Evolutionary conservation across 1,140 invertebrate species (phyloP), one percentile per base, ranked within the genome.

Genomic region (Tribolium madens): DNA sequence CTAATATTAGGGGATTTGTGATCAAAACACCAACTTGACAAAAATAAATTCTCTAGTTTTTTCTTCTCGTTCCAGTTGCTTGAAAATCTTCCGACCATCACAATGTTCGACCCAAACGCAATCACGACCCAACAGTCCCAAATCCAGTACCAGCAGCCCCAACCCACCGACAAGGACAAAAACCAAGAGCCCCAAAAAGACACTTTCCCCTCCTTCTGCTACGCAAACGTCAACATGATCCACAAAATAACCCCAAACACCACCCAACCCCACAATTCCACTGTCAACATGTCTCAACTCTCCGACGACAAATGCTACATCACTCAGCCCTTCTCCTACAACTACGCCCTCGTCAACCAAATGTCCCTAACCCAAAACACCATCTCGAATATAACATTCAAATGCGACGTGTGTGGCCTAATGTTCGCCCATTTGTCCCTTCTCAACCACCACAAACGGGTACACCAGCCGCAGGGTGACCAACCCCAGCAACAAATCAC

Each of bases 371-470:
- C 89, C 17, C 89, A 89, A 81, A 92, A 91, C 81, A 89, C 93
- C 52, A 93, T 94, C 80, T 92, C 91, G 13, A 92, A 93, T 81
- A 93, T 94, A 10, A 94, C 93, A 75, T 95, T 94, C 84, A 95
- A 95, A 86, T 95, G 94, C 85, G 94, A 95, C 86, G 91, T 95
- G 2, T 95, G 94, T 83, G 93, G 93, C 18, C 85, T 94, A 31
- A 93, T 94, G 86, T 95, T 95, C 84, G 91, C 91, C 1, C 93
- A 95, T 83, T 87, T 94, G 73, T 91, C 92, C 17, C 83, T 95
- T 48, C 85, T 95, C 0, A 94, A 93, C 86, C 92, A 94, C 81
- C 94, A 95, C 83, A 95, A 95, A 86, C 89, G 93, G 72, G 92
- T 94, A 81, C 93, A 94, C 83, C 90, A 90, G 79, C 87, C 88